Percentiles rank a stretch among this genome's conserved stretches.
Conservation (phyloP, 1,140 invertebrate genomes). For the Pemphigus obesinymphae region DNA sequence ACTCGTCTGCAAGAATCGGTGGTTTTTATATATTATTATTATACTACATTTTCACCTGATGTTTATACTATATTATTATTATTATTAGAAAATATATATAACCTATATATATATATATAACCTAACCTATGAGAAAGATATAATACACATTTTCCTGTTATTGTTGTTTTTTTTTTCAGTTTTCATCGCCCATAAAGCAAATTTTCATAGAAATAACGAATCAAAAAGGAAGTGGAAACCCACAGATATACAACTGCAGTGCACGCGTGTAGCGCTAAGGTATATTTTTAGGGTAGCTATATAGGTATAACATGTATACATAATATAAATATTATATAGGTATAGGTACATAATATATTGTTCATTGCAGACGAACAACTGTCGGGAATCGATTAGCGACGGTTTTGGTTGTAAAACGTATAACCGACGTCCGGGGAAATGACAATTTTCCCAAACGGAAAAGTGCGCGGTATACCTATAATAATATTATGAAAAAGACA, state of each 20-base stretch:
- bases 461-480: not conserved
- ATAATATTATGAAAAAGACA: too few relatives aligned
- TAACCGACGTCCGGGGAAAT: not conserved
- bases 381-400: constrained; percentile 38
- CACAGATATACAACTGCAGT: too few relatives aligned
- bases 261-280: too few relatives aligned
- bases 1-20: not conserved
- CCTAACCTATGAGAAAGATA: not conserved
- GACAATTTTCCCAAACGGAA: constrained; percentile 13
- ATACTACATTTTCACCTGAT: too few relatives aligned
- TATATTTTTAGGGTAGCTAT: too few relatives aligned
- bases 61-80: too few relatives aligned
- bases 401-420: not conserved
- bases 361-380: not conserved
- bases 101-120: too few relatives aligned
- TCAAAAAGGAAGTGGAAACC: not conserved
- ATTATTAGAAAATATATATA: too few relatives aligned
- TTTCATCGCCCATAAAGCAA: not conserved
- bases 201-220: not conserved
- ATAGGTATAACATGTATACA: too few relatives aligned
- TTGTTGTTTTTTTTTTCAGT: not conserved
- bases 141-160: not conserved
- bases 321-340: not conserved
- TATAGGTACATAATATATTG: not conserved
- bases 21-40: too few relatives aligned